phyloP scores from a whole-genome alignment of 53 echinoderm and acorn worm species.

The Arbacia lixula region DNA sequence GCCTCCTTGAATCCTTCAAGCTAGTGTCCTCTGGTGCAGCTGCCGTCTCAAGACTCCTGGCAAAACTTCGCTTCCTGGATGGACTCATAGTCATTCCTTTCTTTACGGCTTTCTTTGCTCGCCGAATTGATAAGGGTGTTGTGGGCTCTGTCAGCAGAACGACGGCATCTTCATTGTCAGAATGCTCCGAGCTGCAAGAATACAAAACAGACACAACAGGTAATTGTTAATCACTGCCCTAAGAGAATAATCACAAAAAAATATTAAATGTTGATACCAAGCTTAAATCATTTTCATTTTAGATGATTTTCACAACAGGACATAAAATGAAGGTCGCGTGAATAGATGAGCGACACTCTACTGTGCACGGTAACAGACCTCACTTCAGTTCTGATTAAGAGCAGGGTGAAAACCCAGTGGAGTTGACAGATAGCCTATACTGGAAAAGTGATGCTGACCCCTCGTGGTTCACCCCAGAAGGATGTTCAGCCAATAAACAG shows the following conservation, averaged over 20 bases:
- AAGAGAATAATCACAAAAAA: not conserved
- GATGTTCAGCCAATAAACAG: too few species aligned
- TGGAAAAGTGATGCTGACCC: too few species aligned
- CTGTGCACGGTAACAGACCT: too few species aligned
- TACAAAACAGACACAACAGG: not conserved
- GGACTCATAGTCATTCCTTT: not conserved
- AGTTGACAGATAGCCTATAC: too few species aligned
- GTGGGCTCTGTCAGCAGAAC: constrained; percentile 13
- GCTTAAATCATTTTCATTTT: not conserved
- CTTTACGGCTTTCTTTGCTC: not conserved
- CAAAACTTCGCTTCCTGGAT: not conserved
- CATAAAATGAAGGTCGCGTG: not conserved
- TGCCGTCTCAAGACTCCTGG: constrained; percentile 1
- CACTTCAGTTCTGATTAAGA: too few species aligned
- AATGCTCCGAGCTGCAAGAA: not conserved
- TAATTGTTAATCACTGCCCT: not conserved
- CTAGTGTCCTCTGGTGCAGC: too few species aligned
- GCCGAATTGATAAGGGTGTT: not conserved
- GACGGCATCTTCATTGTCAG: constrained; percentile 18
- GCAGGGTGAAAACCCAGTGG: too few species aligned
- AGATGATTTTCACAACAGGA: not conserved
- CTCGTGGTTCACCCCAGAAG: too few species aligned
- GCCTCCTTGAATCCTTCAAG: too few species aligned
- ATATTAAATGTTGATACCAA: not conserved
- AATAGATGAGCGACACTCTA: not conserved